Evolutionary conservation across 2,113 vertebrate genomes (phyloP).

Genomic region (Leuciscus idus): DNA sequence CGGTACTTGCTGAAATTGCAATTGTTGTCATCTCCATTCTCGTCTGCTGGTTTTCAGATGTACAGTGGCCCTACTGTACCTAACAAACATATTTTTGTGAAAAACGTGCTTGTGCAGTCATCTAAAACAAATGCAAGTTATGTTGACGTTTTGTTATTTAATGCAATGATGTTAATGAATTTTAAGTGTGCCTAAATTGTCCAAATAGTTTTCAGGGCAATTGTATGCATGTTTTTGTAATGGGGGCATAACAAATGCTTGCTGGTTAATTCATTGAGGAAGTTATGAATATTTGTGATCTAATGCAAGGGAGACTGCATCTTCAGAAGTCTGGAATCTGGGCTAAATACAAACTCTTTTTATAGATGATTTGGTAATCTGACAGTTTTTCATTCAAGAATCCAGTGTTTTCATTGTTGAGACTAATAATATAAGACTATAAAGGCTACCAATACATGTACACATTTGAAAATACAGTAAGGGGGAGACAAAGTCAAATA

Average conservation of each 20-base stretch:
- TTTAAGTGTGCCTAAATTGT: not conserved
- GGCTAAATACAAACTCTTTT: conserved; percentile 36
- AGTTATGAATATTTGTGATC: not conserved
- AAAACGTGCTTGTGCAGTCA: not conserved
- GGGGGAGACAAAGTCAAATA: conserved; percentile 11
- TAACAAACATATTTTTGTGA: not conserved
- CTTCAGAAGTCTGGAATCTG: conserved; percentile 63
- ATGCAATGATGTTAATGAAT: not conserved
- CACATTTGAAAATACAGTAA: conserved; percentile 44
- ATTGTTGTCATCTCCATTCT: conserved; percentile 39
- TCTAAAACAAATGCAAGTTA: not conserved
- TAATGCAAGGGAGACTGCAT: conserved; percentile 63
- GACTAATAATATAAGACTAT: conserved; percentile 55
- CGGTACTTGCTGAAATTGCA: conserved; percentile 46
- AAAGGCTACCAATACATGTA: not conserved
- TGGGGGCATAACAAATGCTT: not conserved
- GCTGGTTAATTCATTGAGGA: not conserved
- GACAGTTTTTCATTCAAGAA: conserved; percentile 49
- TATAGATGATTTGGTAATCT: conserved; percentile 54
- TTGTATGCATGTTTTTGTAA: not conserved
- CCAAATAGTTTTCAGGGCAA: not conserved
- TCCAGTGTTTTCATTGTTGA: conserved; percentile 44
- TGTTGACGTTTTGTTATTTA: not conserved
- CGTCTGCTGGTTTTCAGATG: conserved; percentile 35
- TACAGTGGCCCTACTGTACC: not conserved